Conservation (phyloP, 2,797 vertebrate genomes). For the Podarcis siculus region DNA sequence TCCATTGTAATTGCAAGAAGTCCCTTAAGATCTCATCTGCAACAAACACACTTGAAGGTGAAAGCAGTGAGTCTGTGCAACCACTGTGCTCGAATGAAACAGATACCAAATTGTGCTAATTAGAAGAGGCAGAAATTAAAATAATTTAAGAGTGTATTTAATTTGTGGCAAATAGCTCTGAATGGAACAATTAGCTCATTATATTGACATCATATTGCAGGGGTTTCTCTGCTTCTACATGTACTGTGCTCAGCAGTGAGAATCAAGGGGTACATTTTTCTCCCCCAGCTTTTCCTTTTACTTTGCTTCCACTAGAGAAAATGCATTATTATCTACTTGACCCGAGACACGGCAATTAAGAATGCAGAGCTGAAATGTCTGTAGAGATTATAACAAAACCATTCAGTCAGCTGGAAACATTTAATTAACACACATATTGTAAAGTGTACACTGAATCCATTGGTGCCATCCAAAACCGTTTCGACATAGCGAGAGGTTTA, state of each 20-base stretch:
- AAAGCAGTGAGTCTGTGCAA: constrained; percentile 50
- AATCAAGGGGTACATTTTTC: constrained; percentile 40
- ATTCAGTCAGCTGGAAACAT: constrained; percentile 63
- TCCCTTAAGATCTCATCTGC: constrained; percentile 63
- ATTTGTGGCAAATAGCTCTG: constrained; percentile 69
- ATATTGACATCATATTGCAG: constrained; percentile 51
- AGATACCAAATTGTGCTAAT: constrained; percentile 67
- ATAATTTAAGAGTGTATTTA: constrained; percentile 72
- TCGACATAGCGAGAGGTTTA: constrained; percentile 3
- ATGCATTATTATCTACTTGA: constrained; percentile 61
- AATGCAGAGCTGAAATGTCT: constrained; percentile 56
- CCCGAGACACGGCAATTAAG: constrained; percentile 64
- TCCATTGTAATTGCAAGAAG: constrained; percentile 75
- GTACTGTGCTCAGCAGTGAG: constrained; percentile 23
- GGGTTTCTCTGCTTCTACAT: constrained; percentile 41
- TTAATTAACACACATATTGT: constrained; percentile 66
- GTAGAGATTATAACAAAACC: constrained; percentile 50
- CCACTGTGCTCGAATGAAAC: constrained; percentile 69
- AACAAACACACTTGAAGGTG: constrained; percentile 62
- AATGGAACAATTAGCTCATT: constrained; percentile 70
- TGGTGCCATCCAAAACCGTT: constrained; percentile 22
- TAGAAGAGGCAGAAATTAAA: constrained; percentile 65
- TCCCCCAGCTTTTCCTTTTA: no score
- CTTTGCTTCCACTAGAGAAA: constrained; percentile 54
- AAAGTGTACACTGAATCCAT: constrained; percentile 12